Base-by-base conservation (phyloP, 1,140 invertebrate genomes). In the Drosophila nasuta region DNA sequence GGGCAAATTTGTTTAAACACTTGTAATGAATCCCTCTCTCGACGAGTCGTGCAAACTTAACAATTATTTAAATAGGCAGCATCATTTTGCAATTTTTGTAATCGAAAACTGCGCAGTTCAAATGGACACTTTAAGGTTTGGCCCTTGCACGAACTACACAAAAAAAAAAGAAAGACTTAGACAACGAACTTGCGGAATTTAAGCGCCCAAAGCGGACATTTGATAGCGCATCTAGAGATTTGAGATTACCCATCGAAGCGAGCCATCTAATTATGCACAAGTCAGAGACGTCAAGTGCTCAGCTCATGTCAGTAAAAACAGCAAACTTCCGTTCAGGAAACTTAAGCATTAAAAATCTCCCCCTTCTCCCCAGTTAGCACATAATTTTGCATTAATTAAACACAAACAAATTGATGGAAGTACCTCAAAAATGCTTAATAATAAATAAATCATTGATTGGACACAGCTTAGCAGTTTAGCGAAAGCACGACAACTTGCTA, bases 321-420 rank as follows among this genome's bases (percentile, higher is more conserved):
- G 56, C 70, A 82, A 67, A 79, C 83, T 87, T 87, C 82, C 82
- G 82, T 66, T 70, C 83, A 88, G 83, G 83, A 87, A 87, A 83
- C 83, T 66, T 64, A 72, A 72, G 20, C 17, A 28, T 25, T n/a
- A 45, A 68, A 64, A 25, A 25, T 25, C 20, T 25, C 20, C 64
- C 66, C 64, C 56, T 48, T 33, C 35, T 10, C 45, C 28, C 41
- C 43, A 11, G n/a, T 28, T 64, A 58, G 71, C 54, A 20, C 54
- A 10, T 41, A 11, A 78, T 58, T 89, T 75, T 75, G 83, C 69
- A 88, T 88, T 78, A 80, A 88, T 88, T 88, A 81, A 43, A 80
- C 67, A 58, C 58, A 68, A 63, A 48, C 52, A 13, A 81, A 86
- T 62, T 87, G 67, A 87, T 86, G 69, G 82, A 75, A 69, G 67